These are phyloP conservation scores for Ptilonorhynchus violaceus DNA, from an alignment of 2,113 vertebrate species.

Conservation along the genomic window DNA sequence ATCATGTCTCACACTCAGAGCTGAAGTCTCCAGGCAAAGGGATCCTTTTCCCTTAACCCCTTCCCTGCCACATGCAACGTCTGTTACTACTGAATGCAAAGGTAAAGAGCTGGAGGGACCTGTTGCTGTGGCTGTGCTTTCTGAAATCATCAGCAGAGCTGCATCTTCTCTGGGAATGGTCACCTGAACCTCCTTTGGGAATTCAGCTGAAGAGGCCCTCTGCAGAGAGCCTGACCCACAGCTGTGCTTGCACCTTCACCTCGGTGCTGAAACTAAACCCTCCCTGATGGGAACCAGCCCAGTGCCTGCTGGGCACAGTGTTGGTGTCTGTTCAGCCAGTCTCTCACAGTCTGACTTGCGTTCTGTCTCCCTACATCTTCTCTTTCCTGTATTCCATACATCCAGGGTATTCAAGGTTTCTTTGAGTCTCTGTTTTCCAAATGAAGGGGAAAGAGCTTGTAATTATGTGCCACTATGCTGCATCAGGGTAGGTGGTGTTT, in stretches of 20 bases:
- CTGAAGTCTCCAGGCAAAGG: background rate
- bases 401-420: background rate
- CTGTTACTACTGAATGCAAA: background rate
- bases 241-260: background rate
- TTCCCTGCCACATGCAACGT: background rate
- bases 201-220: background rate
- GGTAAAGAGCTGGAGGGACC: background rate
- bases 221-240: background rate
- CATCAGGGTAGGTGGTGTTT: background rate
- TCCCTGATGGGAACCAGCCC: background rate
- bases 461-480: background rate
- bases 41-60: background rate
- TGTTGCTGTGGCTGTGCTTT: background rate
- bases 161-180: background rate
- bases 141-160: background rate
- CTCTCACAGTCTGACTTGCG: background rate
- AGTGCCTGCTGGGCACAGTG: fast-evolving
- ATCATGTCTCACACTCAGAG: background rate
- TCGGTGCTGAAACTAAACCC: background rate
- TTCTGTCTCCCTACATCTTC: background rate
- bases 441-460: background rate
- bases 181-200: background rate
- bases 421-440: background rate
- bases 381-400: background rate
- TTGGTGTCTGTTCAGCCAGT: background rate